Conservation (phyloP, 2,113 vertebrate species). For the Capreolus pygargus region DNA sequence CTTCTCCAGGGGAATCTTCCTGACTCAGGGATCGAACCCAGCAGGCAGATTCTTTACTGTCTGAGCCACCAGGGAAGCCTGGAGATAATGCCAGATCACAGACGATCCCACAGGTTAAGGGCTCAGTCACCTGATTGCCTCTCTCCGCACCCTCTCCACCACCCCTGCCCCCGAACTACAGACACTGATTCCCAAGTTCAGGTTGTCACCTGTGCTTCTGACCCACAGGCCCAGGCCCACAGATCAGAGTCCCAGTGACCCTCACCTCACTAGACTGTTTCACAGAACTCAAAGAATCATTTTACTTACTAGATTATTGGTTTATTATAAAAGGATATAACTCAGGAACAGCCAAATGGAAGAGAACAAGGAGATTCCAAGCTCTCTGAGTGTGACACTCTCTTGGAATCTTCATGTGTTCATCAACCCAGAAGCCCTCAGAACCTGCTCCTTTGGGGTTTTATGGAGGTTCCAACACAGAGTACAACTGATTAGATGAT, state of each 20-base stretch:
- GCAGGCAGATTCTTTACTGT: background rate
- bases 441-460: background rate
- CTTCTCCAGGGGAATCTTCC: background rate
- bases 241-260: background rate
- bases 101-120: background rate
- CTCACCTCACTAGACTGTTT: background rate
- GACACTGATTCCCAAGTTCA: background rate
- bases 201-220: background rate
- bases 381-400: background rate
- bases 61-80: background rate
- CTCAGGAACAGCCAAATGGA: background rate
- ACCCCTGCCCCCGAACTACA: background rate
- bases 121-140: background rate
- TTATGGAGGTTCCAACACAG: background rate
- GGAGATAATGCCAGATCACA: background rate
- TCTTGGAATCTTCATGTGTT: background rate
- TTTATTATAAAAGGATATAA: background rate
- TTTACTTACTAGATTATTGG: background rate
- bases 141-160: background rate
- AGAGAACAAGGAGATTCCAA: background rate
- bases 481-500: background rate
- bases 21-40: background rate
- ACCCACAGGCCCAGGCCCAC: background rate
- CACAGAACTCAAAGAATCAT: conserved; percentile 5
- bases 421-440: background rate